Conservation (phyloP, 2,888 invertebrate species). For the Pristionchus fissidentatus region DNA sequence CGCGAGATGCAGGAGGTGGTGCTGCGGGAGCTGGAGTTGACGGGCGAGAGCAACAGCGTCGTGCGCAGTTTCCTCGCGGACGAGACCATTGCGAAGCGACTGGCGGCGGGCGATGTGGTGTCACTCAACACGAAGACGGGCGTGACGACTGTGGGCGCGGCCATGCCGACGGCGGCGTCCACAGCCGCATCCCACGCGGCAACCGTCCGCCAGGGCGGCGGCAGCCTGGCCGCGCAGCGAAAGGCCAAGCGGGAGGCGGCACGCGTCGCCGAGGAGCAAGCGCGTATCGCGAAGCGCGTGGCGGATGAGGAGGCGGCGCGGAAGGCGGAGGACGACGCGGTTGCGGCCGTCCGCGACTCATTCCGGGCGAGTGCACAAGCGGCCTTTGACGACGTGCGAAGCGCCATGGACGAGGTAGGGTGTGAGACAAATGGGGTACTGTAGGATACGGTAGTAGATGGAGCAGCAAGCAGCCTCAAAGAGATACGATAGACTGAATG, state of each 20-base stretch:
- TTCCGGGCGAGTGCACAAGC: not conserved
- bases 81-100: slow-evolving; percentile 12
- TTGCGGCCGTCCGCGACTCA: not conserved
- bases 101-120: slow-evolving; percentile 3
- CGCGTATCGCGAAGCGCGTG: not conserved
- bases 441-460: not conserved
- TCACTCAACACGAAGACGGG: slow-evolving; percentile 45
- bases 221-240: not conserved
- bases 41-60: not conserved
- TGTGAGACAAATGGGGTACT: too few relatives aligned
- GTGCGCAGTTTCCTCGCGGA: slow-evolving; percentile 23
- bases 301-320: not conserved
- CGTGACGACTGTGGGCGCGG: slow-evolving; percentile 31
- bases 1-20: slow-evolving; percentile 1
- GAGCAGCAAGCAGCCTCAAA: too few relatives aligned
- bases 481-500: too few relatives aligned
- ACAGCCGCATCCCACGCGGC: not conserved
- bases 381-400: not conserved
- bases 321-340: not conserved
- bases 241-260: not conserved
- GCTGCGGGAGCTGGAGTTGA: not conserved
- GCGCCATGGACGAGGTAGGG: not conserved
- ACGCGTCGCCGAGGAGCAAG: not conserved
- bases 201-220: not conserved
- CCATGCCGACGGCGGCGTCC: not conserved